Evolutionary conservation across 2,888 invertebrate species (phyloP), one percentile per base, ranked within the genome.

Genomic region (Cynaeus angustus): DNA sequence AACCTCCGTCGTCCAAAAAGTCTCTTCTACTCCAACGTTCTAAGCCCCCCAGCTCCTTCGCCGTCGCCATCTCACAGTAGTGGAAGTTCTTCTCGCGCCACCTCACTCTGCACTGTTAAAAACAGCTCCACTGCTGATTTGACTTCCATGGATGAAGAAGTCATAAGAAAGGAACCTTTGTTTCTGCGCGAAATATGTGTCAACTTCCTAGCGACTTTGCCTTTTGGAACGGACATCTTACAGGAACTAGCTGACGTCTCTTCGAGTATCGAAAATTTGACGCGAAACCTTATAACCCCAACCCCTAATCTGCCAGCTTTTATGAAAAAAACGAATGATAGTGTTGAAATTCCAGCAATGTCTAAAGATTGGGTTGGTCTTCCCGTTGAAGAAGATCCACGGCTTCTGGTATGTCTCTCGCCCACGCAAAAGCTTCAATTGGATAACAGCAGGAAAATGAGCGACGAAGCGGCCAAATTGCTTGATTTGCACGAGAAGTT

Each of bases 401-500:
- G 88, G 52, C 79, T 91, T 0, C 85, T 92, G 65, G 86, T 92
- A 5, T 93, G 91, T 78, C 86, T 94, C 8, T 93, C 94, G 0
- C 94, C 94, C 0, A 90, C 91, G 3, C 94, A 93, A 81, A 89
- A 89, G 79, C 86, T 87, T 78, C 84, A 89, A 45, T 86, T 89
- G 80, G 88, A 89, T 67, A 89, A 88, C 78, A 87, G 87, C 13
- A 87, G 87, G 43, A 85, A 86, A 50, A 80, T 87, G n/a, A 83
- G 86, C 50, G 86, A 87, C 52, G 89, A 89, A 73, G 88, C 89
- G 0, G 90, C 89, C 77, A 88, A 89, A 74, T 86, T 92, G 48
- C 84, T 91, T 2, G 91, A 93, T 77, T 88, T 91, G 75, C 92
- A 93, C 77, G 88, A 87, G 74, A 93, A 92, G 80, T 91, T 89